A percentile compares a stretch with the other conserved stretches of the same genome.
Conservation (phyloP, 2,797 vertebrate species). For the Danio tinwini region DNA sequence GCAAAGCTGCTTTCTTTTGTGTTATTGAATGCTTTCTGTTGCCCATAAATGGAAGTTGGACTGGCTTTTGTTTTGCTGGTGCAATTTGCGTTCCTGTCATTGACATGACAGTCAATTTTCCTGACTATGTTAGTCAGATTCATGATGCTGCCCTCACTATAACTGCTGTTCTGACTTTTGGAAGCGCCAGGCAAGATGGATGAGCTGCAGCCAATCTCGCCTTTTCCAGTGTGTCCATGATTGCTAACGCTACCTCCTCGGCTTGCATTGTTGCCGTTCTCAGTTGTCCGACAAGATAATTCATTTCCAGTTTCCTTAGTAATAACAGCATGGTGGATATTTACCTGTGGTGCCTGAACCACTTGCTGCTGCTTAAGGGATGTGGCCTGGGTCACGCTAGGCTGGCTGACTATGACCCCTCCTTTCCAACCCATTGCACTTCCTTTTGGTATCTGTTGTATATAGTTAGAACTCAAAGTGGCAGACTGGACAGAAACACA, state of each 20-base stretch:
- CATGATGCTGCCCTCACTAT: constrained; percentile 60
- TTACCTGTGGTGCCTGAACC: constrained; percentile 73
- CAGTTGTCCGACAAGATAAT: constrained; percentile 62
- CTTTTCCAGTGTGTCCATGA: constrained; percentile 49
- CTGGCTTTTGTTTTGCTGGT: constrained; percentile 75
- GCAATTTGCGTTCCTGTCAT: constrained; percentile 69
- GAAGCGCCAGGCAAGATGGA: constrained; percentile 21
- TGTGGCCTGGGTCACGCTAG: constrained; percentile 81
- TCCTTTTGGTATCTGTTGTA: constrained; percentile 86
- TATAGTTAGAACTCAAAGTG: constrained; percentile 80
- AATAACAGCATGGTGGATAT: constrained; percentile 70
- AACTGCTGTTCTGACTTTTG: constrained; percentile 57
- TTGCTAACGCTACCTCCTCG: constrained; percentile 72
- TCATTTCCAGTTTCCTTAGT: constrained; percentile 72
- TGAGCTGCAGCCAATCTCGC: constrained; percentile 42
- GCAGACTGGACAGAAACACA: constrained; percentile 86
- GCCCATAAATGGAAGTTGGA: constrained; percentile 64
- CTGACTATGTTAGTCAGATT: constrained; percentile 54
- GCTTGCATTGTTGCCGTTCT: constrained; percentile 70
- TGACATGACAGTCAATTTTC: constrained; percentile 51
- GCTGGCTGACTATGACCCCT: constrained; percentile 84
- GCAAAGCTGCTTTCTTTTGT: constrained; percentile 67
- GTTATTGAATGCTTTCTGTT: constrained; percentile 51
- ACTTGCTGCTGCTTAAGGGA: constrained; percentile 79
- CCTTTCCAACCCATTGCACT: constrained; percentile 80